phyloP scores from a whole-genome alignment of 92 coral and sea anemone genomes.

The Epizoanthus scotinus region DNA sequence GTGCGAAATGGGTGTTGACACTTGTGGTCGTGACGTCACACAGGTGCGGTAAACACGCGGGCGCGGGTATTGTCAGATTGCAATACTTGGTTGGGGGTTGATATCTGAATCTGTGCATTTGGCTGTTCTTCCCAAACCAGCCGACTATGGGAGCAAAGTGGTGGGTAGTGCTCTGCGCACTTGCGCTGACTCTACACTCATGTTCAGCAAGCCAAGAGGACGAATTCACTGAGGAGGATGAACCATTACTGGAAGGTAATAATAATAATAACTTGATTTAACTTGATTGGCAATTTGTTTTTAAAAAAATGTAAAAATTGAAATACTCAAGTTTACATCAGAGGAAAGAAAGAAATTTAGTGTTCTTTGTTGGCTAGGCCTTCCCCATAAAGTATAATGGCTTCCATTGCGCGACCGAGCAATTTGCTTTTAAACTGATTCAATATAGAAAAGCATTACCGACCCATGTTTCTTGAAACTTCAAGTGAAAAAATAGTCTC shows the following conservation, averaged over 20 bases:
- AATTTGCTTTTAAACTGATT: too few species aligned
- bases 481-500: too few species aligned
- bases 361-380: too few species aligned
- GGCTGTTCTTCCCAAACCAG: background rate
- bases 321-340: too few species aligned
- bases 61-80: background rate
- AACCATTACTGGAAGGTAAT: slow-evolving; percentile 1
- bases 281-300: too few species aligned
- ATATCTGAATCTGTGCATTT: slow-evolving; percentile 7
- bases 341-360: too few species aligned
- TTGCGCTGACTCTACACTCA: slow-evolving; percentile 5
- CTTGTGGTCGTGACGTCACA: slow-evolving; percentile 25
- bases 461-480: too few species aligned
- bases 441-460: too few species aligned
- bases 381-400: too few species aligned
- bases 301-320: too few species aligned
- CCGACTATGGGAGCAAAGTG: slow-evolving; percentile 15
- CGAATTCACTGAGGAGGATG: background rate
- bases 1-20: background rate
- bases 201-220: slow-evolving; percentile 23
- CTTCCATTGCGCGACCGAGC: too few species aligned
- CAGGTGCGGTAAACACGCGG: slow-evolving; percentile 26
- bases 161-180: background rate
- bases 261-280: too few species aligned
- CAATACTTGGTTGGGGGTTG: background rate